These are phyloP conservation scores for Perodicticus potto DNA, from an alignment of 2,797 vertebrate species.

Conservation along the genomic window DNA sequence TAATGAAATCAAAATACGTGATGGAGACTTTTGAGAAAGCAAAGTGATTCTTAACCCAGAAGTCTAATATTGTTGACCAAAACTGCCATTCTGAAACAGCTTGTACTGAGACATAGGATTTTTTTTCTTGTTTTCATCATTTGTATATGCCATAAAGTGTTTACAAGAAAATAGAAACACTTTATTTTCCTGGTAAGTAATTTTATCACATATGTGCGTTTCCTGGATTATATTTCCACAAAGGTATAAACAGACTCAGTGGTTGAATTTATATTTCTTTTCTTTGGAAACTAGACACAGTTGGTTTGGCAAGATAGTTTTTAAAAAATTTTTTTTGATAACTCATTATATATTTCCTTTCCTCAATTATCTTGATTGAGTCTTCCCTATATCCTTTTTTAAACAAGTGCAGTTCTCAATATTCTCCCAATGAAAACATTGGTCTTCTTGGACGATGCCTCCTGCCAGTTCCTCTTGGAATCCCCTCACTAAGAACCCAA, in stretches of 20 bases:
- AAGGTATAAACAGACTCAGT: background rate
- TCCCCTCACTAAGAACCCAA: background rate
- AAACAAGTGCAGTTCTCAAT: background rate
- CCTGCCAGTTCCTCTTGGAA: background rate
- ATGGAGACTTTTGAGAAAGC: background rate
- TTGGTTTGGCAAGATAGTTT: background rate
- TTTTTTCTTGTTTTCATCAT: background rate
- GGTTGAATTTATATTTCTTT: background rate
- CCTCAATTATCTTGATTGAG: background rate
- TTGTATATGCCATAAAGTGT: background rate
- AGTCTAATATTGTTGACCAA: background rate
- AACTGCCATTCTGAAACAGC: background rate
- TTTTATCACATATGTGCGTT: background rate
- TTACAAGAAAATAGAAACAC: background rate
- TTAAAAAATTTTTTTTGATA: background rate
- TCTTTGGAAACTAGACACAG: background rate
- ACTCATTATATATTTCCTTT: background rate
- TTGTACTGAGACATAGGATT: background rate
- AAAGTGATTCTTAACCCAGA: background rate
- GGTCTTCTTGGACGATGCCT: background rate
- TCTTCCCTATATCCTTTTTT: background rate
- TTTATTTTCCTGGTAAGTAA: conserved; percentile 8
- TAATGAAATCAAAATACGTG: background rate
- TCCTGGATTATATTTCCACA: background rate
- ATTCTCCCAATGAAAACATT: background rate